These are phyloP conservation scores for Adelges cooleyi DNA, from an alignment of 1,140 invertebrate species.

Conservation along the genomic window DNA sequence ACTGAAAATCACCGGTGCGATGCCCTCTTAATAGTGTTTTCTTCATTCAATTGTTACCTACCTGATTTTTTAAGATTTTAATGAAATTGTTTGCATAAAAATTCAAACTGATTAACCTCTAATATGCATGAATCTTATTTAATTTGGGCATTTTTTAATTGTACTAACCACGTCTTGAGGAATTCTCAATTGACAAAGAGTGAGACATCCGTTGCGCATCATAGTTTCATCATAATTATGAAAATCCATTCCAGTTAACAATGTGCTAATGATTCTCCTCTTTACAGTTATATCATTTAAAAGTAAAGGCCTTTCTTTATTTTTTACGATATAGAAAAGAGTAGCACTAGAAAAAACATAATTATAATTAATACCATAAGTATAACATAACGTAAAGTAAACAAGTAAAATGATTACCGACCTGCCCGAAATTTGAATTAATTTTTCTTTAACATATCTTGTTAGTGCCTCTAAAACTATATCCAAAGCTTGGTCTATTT, in stretches of 20 bases:
- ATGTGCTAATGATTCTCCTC: conserved; percentile 61
- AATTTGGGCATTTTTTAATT: too few relatives aligned
- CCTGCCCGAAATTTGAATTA: conserved; percentile 86
- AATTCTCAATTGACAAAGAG: conserved; percentile 87
- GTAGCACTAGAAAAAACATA: conserved; percentile 55
- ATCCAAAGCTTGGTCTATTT: conserved; percentile 57
- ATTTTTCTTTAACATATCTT: conserved; percentile 64
- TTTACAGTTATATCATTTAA: conserved; percentile 48
- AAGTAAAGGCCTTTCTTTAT: conserved; percentile 54
- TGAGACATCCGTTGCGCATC: conserved; percentile 91
- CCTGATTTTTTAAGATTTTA: too few relatives aligned
- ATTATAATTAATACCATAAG: neutral
- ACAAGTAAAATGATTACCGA: neutral
- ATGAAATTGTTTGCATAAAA: too few relatives aligned
- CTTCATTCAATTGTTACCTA: too few relatives aligned
- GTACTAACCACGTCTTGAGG: conserved; percentile 80
- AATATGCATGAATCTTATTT: too few relatives aligned
- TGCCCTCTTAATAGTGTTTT: too few relatives aligned
- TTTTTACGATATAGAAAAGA: conserved; percentile 88
- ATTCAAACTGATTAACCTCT: too few relatives aligned
- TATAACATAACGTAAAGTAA: neutral
- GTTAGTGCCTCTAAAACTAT: conserved; percentile 78
- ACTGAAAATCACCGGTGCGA: too few relatives aligned
- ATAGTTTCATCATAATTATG: conserved; percentile 77
- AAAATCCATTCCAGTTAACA: conserved; percentile 78